Conservation (phyloP, 2,888 invertebrate genomes). For the Agrotis segetum region DNA sequence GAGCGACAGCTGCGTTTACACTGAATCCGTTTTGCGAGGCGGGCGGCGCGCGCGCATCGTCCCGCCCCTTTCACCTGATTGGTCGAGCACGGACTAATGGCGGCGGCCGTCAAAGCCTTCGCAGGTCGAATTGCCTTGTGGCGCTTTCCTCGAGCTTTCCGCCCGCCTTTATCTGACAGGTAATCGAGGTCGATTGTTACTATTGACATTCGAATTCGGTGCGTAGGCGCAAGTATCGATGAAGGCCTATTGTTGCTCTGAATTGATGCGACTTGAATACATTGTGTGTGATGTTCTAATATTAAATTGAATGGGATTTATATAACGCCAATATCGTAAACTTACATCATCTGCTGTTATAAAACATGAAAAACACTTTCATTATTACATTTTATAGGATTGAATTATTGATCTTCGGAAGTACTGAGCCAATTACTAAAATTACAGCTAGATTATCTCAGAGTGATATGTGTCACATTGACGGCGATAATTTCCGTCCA, state of each 20-base stretch:
- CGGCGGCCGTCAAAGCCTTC: slow-evolving; percentile 79
- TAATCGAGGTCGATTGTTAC: slow-evolving; percentile 77
- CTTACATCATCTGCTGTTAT: background rate
- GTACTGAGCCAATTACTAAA: too few relatives aligned
- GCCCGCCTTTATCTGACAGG: slow-evolving; percentile 85
- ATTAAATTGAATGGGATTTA: slow-evolving; percentile 50
- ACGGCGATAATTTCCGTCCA: too few relatives aligned
- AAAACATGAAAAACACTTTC: background rate
- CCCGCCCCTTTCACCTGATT: slow-evolving; percentile 80
- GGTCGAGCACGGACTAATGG: slow-evolving; percentile 80
- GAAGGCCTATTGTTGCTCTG: slow-evolving; percentile 75
- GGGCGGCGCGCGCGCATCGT: slow-evolving; percentile 87
- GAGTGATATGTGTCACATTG: too few relatives aligned
- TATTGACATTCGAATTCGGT: slow-evolving; percentile 78
- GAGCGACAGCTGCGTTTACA: slow-evolving; percentile 85
- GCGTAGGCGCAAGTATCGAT: slow-evolving; percentile 84
- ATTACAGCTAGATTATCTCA: too few relatives aligned
- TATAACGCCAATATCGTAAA: slow-evolving; percentile 34
- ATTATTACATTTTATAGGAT: background rate
- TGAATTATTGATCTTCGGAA: too few relatives aligned
- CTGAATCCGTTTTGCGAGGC: slow-evolving; percentile 77
- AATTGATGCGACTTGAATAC: slow-evolving; percentile 66
- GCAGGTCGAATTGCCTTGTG: slow-evolving; percentile 67
- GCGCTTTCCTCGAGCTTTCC: slow-evolving; percentile 82
- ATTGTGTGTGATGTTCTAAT: slow-evolving; percentile 59